Evolutionary conservation across 64 coral and sea anemone species (phyloP).

Genomic region (Pocillopora verrucosa): DNA sequence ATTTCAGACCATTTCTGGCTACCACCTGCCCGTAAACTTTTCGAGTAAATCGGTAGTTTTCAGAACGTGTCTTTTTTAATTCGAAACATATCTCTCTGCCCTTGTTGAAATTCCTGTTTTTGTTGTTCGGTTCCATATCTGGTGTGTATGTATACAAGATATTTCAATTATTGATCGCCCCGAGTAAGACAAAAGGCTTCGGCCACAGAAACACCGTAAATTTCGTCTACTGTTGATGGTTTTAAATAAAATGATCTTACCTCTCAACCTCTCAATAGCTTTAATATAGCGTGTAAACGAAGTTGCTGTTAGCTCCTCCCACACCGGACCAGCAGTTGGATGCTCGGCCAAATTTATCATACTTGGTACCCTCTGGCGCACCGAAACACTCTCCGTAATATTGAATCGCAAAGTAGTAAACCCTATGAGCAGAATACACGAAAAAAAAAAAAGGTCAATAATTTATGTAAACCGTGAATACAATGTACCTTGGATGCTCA

Average conservation of each 20-base stretch:
- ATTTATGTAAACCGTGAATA: not conserved
- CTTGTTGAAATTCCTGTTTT: no score
- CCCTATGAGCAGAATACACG: not conserved
- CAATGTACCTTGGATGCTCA: no score
- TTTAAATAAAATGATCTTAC: not conserved
- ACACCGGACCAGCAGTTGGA: conserved; percentile 27
- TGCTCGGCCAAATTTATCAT: not conserved
- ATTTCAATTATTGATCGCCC: no score
- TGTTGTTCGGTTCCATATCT: no score
- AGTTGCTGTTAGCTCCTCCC: not conserved
- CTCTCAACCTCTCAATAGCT: not conserved
- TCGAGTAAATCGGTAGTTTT: no score
- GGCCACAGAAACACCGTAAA: no score
- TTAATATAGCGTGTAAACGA: conserved; percentile 6
- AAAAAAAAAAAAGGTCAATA: not conserved
- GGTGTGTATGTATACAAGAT: no score
- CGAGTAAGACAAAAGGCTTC: no score
- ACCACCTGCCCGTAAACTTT: no score
- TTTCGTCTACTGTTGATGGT: not conserved
- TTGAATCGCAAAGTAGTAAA: conserved; percentile 22
- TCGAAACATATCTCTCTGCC: no score
- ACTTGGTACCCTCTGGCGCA: not conserved
- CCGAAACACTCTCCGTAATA: conserved; percentile 29
- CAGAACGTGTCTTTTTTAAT: no score
- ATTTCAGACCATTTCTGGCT: no score